Base-by-base conservation (phyloP, 2,797 vertebrate species). In the Petrocephalus schoutedeni region DNA sequence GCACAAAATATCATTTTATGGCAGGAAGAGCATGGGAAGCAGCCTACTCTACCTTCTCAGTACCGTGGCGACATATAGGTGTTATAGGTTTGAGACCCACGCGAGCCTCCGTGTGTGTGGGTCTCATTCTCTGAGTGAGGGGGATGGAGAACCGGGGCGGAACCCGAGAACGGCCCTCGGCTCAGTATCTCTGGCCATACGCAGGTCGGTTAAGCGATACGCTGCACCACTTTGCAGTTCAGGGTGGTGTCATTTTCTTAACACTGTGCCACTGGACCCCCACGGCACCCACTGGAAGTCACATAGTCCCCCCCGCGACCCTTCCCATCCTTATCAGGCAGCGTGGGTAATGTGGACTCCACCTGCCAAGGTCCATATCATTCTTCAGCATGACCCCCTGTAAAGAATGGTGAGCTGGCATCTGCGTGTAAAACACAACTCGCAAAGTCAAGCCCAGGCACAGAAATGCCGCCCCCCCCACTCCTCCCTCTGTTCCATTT, bases 201-300 rank as follows among this genome's bases (percentile, higher is more conserved):
- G 61, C 89, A 90, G 89, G 90, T 90, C 87, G 77, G 90, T 8
- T 87, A 89, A 92, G 89, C 85, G 90, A 89, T 88, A 89, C 16
- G 88, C 91, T 90, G 28, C 89, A 90, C 92, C 91, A 90, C 86
- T 90, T 91, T 91, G 93, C 94, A 94, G 83, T 90, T 89, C 93
- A 92, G 93, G 91, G 94, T 91, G 93, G 88, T 92, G 95, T 94
- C 93, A 94, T 93, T 90, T 89, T 91, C 91, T 92, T 88, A 94
- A 90, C 74, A 85, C 88, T 91, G 89, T 6, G 54, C 82, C 89
- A 77, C 85, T 87, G 86, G 41, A 36, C n/a, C 58, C n/a, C 56
- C 41, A 83, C 83, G 28, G 86, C 85, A 77, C 89, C 89, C 88
- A 90, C 89, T 64, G 23, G 61, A 92, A 88, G 83, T 89, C 87